Evolutionary conservation across 1,140 invertebrate species (phyloP).

Genomic region (Xylocopa sonorina): DNA sequence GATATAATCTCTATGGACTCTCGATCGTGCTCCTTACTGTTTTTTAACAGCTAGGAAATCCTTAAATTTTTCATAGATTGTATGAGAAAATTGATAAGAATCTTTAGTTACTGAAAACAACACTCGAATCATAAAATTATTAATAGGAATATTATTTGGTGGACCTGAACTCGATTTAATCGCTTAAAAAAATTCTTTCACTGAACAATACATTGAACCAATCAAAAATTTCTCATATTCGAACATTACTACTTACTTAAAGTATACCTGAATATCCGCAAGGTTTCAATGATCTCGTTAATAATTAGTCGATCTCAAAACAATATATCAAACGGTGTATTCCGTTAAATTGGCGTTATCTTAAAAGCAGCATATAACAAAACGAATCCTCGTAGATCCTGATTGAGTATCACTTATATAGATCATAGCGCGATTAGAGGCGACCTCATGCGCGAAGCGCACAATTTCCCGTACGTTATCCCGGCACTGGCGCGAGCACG

Average conservation of each 20-base stretch:
- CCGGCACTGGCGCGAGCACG: constrained; percentile 43
- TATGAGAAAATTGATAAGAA: too few relatives aligned
- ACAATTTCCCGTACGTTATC: constrained; percentile 47
- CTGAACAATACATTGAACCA: neutral
- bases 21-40: too few relatives aligned
- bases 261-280: neutral
- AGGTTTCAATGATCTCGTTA: neutral
- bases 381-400: constrained; percentile 18
- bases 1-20: too few relatives aligned
- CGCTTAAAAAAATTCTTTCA: too few relatives aligned
- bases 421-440: constrained; percentile 32
- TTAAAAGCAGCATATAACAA: constrained; percentile 10
- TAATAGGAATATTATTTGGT: too few relatives aligned
- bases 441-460: neutral
- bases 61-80: too few relatives aligned
- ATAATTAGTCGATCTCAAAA: neutral
- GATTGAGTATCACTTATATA: neutral
- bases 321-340: neutral
- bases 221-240: neutral
- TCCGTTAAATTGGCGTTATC: neutral
- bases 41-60: too few relatives aligned
- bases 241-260: neutral
- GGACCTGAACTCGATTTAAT: too few relatives aligned
- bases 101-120: too few relatives aligned
- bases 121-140: too few relatives aligned